A percentile compares a stretch with the other conserved stretches of the same genome.
Evolutionary conservation across 2,797 vertebrate genomes (phyloP).

Genomic region (Pyrrhura leucotis): DNA sequence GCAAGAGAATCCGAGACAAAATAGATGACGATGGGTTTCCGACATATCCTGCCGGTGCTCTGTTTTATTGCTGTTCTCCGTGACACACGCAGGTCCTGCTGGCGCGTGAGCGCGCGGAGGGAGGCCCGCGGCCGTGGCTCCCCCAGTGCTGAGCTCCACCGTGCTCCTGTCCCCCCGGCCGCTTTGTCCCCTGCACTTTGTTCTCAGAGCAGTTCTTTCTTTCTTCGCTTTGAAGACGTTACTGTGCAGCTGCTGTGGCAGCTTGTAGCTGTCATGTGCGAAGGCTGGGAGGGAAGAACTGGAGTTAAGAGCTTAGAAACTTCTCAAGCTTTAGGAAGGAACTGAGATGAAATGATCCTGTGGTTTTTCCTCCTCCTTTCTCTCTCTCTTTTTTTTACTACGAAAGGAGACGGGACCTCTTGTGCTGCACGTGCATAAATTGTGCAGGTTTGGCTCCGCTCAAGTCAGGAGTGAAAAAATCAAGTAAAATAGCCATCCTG

Average conservation of each 20-base stretch:
- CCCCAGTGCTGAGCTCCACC: neutral
- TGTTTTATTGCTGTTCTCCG: neutral
- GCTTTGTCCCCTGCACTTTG: neutral
- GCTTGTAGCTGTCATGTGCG: slow-evolving; percentile 33
- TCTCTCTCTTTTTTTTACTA: neutral
- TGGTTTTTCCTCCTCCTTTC: neutral
- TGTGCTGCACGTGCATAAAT: slow-evolving; percentile 15
- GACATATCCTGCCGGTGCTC: neutral
- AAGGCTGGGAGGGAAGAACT: slow-evolving; percentile 1
- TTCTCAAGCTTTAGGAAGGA: slow-evolving; percentile 42
- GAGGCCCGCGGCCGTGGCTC: neutral
- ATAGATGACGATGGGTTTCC: neutral
- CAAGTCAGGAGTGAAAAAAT: neutral
- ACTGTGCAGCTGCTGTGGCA: slow-evolving; percentile 53
- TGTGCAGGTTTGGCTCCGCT: slow-evolving; percentile 19
- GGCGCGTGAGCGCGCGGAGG: rapidly evolving
- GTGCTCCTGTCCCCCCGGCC: neutral
- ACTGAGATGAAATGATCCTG: slow-evolving; percentile 5
- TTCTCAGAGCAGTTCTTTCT: slow-evolving; percentile 45
- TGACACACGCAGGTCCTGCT: rapidly evolving
- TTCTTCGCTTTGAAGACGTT: slow-evolving; percentile 35
- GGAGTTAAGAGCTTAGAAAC: slow-evolving; percentile 28
- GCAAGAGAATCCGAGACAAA: neutral
- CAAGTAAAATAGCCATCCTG: slow-evolving; percentile 13
- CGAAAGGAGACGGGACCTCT: slow-evolving; percentile 10